Evolutionary conservation across 2,113 vertebrate species (phyloP).

Genomic region (Todiramphus saurophagus): DNA sequence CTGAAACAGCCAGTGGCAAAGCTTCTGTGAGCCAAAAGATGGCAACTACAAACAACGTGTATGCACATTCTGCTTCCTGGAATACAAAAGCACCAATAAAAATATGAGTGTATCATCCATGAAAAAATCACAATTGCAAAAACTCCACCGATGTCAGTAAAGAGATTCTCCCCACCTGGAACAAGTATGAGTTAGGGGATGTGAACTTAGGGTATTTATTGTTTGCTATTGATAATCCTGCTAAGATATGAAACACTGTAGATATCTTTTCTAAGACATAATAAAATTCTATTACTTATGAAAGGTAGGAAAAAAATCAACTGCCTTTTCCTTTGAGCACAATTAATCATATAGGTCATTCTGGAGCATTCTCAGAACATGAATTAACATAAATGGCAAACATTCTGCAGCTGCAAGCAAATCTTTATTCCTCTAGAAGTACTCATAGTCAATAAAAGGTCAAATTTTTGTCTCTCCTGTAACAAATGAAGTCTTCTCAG

Average conservation of each 20-base stretch:
- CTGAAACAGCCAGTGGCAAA: constrained; percentile 85
- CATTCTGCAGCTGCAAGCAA: not conserved
- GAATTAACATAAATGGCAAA: not conserved
- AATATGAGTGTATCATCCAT: not conserved
- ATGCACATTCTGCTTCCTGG: constrained; percentile 90
- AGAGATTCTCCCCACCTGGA: not conserved
- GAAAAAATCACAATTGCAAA: not conserved
- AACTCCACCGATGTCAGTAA: not conserved
- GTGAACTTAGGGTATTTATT: not conserved
- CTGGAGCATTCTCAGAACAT: not conserved
- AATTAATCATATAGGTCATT: not conserved
- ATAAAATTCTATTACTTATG: not conserved
- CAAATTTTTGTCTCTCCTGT: not conserved
- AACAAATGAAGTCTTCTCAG: not conserved
- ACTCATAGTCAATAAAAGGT: not conserved
- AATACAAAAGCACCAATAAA: constrained; percentile 16
- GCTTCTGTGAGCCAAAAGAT: constrained; percentile 89
- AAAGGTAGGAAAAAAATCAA: not conserved
- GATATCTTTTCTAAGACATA: not conserved
- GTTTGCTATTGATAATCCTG: not conserved
- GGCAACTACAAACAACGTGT: constrained; percentile 83
- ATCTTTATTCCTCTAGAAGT: not conserved
- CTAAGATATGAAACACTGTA: not conserved
- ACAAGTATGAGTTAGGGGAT: not conserved
- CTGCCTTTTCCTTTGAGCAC: not conserved